Base-by-base conservation (phyloP, 2,113 vertebrate genomes). In the Ursus arctos region DNA sequence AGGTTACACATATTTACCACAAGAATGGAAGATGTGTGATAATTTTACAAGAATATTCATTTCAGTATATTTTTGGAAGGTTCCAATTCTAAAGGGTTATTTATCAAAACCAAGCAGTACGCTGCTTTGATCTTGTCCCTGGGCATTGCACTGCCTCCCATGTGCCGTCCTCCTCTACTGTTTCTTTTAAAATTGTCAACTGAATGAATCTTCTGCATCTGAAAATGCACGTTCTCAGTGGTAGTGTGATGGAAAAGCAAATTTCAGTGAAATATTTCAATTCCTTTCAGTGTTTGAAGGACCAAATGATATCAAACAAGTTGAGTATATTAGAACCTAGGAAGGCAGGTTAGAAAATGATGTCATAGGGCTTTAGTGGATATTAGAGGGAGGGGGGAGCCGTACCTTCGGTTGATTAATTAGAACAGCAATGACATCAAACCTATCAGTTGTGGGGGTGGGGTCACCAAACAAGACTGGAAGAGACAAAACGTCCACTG, bases 371-470 rank as follows among this genome's bases (percentile, higher is more conserved):
- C 84, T 84, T 1, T 0, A 57, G 93, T 95, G 95, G 43, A 89
- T 59, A 81, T 51, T 67, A 77, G 36, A 83, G n/a, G 14, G 2
- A 21, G 36, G 16, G 4, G 26, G 43, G 31, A 6, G 71, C 71
- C 28, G 69, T 95, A 43, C 36, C 57, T 84, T 93, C 0, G 1
- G 69, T 12, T 95, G 93, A 47, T 97, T 83, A 55, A 94, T 74
- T 97, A 84, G 83, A 92, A 91, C 14, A 13, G 88, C 86, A 93
- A n/a, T 72, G 94, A 82, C 97, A 96, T 61, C n/a, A 86, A 98
- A 94, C 84, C 85, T 94, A 74, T 88, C 94, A 81, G 95, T 85
- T 96, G 67, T 65, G 51, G 10, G 0, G 12, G 28, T 22, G 80
- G 43, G 94, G 63, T 92, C 93, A 88, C 47, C 79, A 65, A 47